phyloP scores from a whole-genome alignment of 1,140 invertebrate genomes.

The Aphaenogaster rudis region DNA sequence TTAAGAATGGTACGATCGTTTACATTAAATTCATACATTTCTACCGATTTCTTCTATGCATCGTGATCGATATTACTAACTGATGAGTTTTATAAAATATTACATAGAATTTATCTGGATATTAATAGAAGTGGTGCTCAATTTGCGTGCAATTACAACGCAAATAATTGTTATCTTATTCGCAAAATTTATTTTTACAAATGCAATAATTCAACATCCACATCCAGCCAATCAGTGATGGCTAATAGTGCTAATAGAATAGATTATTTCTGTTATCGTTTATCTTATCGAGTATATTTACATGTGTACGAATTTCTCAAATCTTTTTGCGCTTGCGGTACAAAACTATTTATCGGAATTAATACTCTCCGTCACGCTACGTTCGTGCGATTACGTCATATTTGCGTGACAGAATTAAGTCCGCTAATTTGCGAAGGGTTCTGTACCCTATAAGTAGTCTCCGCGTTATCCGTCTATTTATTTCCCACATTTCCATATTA shows the following conservation, averaged over 20 bases:
- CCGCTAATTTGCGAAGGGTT: neutral
- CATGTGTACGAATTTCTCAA: neutral
- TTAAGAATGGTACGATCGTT: neutral
- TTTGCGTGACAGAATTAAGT: constrained; percentile 21
- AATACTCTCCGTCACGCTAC: constrained; percentile 17
- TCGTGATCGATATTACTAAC: neutral
- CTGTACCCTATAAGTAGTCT: neutral
- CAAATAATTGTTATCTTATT: neutral
- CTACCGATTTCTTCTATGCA: neutral
- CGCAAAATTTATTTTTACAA: neutral
- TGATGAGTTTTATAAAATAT: neutral
- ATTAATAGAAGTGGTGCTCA: neutral
- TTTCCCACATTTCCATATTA: neutral
- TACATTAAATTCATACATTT: neutral
- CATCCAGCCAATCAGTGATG: too few species aligned
- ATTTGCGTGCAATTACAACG: neutral
- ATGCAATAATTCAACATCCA: neutral
- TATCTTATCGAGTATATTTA: constrained; percentile 2
- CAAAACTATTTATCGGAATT: neutral
- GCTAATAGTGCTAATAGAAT: neutral
- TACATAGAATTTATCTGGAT: neutral
- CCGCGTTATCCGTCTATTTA: neutral
- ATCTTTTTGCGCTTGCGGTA: neutral
- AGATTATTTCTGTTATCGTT: neutral
- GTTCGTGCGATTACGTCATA: neutral